Evolutionary conservation across 2,888 invertebrate species (phyloP), one percentile per base, ranked within the genome.

Genomic region (Agrochola circellaris): DNA sequence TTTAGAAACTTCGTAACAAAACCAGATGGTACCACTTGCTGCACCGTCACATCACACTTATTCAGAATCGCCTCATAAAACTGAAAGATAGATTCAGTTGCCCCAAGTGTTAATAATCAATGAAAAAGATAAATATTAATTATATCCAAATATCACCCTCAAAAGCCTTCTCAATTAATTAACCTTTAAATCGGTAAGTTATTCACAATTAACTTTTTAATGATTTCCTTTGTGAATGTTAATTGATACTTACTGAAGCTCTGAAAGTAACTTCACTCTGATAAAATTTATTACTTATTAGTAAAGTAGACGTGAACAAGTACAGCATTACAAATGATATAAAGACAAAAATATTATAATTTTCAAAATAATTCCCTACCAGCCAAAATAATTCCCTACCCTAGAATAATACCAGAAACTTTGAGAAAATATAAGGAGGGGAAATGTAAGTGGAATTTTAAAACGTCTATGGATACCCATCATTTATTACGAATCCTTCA

Each of bases 191-290:
- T 68, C 4, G 61, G 26, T 20, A 68, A 75, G 23, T 61, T 74
- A 72, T 84, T 81, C 66, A 45, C 54, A 70, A 68, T 83, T 75
- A 51, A 51, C 60, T n/a, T n/a, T 61, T 70, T 65, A 30, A 65
- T 61, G 26, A 60, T 73, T 65, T 62, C 64, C 66, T 62, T 64
- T 70, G 42, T 73, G 34, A 85, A 73, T 76, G 42, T 79, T 79
- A 75, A 82, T 79, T 79, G 66, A 45, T 69, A 60, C 71, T 60
- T 60, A 34, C 42, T 30, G 73, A 73, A 67, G 45, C 67, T 58
- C 23, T 42, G 38, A 51, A 75, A 87, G 48, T 77, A 76, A 68
- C 62, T 56, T 51, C 23, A 26, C 26, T 60, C 54, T n/a, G 75
- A 68, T 66, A 64, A 66, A 45, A 74, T 79, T 67, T 64, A 74